Conservation (phyloP, 2,888 invertebrate species). For the Drosophila buzzatii region DNA sequence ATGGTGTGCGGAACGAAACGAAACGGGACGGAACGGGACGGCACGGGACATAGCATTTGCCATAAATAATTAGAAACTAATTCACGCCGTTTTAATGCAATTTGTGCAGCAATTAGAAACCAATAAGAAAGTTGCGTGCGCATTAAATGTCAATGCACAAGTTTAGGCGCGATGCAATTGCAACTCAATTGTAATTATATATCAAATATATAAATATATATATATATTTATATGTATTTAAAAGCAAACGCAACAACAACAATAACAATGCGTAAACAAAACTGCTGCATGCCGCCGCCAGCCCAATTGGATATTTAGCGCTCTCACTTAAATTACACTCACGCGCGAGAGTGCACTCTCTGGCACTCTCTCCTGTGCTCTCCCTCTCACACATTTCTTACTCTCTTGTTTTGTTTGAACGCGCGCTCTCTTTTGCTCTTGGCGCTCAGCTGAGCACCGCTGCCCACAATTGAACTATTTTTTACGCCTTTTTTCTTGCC, state of each 20-base stretch:
- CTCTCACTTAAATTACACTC: constrained; percentile 44
- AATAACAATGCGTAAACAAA: constrained; percentile 69
- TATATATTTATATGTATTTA: not conserved
- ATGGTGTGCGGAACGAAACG: constrained; percentile 49
- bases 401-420: constrained; percentile 14
- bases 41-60: constrained; percentile 29
- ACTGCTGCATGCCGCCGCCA: constrained; percentile 60
- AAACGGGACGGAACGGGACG: constrained; percentile 32
- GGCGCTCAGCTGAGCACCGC: constrained; percentile 64
- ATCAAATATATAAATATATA: not conserved
- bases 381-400: constrained; percentile 25
- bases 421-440: constrained; percentile 51
- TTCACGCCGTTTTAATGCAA: constrained; percentile 67
- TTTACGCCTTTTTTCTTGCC: constrained; percentile 68
- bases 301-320: constrained; percentile 25
- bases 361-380: constrained; percentile 27
- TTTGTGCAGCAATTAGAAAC: constrained; percentile 41
- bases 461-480: constrained; percentile 73
- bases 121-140: constrained; percentile 37
- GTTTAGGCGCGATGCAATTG: constrained; percentile 7
- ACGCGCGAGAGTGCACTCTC: constrained; percentile 31
- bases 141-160: constrained; percentile 18
- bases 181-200: not conserved
- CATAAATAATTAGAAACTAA: constrained; percentile 68
- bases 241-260: constrained; percentile 14